These are phyloP conservation scores for Trisateles emortualis DNA, from an alignment of 2,888 invertebrate genomes.

Conservation along the genomic window DNA sequence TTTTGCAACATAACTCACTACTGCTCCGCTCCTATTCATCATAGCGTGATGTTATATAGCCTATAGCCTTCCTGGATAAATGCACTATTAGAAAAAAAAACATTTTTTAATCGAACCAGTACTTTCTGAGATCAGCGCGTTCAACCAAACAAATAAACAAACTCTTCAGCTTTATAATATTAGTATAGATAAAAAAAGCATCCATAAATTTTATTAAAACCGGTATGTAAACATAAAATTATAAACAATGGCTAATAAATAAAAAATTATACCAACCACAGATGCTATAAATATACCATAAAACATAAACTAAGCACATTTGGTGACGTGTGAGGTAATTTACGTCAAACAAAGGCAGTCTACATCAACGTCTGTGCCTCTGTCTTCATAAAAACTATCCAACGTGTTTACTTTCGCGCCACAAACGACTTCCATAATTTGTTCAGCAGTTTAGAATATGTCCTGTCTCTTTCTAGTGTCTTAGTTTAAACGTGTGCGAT, in stretches of 20 bases:
- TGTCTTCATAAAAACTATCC: conserved; percentile 39
- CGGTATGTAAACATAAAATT: background rate
- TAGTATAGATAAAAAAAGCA: too few relatives aligned
- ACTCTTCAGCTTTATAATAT: too few relatives aligned
- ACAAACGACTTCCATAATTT: conserved; percentile 42
- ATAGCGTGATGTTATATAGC: too few relatives aligned
- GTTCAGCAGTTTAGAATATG: conserved; percentile 40
- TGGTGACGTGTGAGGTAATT: conserved; percentile 33
- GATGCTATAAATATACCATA: background rate
- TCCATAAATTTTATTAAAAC: conserved; percentile 2
- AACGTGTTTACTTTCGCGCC: conserved; percentile 50
- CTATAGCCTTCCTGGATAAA: too few relatives aligned
- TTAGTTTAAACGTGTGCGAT: conserved; percentile 3
- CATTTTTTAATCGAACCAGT: too few relatives aligned
- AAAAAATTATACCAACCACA: background rate
- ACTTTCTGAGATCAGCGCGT: too few relatives aligned
- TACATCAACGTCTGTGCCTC: conserved; percentile 20
- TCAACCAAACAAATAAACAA: too few relatives aligned
- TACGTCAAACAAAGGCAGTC: conserved; percentile 48
- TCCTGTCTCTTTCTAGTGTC: conserved; percentile 13
- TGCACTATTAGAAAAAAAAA: too few relatives aligned
- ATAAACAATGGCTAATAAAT: conserved; percentile 17
- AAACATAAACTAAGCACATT: conserved; percentile 23
- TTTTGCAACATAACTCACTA: too few relatives aligned
- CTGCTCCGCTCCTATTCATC: too few relatives aligned